Percentiles rank a stretch among this genome's conserved stretches.
These are phyloP conservation scores for Sycobia sp. DNA, from an alignment of 1,140 invertebrate species.

Conservation along the genomic window DNA sequence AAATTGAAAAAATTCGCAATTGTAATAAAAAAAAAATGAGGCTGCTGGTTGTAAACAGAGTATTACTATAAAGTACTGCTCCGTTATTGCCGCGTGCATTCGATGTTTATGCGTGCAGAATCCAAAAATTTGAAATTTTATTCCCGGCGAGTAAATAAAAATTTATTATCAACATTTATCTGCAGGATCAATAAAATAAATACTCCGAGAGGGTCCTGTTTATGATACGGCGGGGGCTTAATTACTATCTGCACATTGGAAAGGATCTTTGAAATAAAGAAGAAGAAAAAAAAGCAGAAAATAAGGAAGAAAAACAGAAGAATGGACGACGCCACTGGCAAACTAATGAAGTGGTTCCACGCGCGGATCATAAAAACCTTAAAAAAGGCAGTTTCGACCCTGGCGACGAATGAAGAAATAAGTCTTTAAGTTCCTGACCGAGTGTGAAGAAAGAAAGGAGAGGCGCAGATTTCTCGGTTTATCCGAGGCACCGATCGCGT, in stretches of 20 bases:
- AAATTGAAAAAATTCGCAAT: no score
- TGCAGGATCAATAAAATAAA: conserved; percentile 35
- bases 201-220: conserved; percentile 4
- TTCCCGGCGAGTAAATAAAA: conserved; percentile 26
- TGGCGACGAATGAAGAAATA: conserved; percentile 41
- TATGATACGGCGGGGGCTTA: conserved; percentile 25
- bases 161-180: conserved; percentile 33
- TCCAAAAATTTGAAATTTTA: conserved; percentile 20
- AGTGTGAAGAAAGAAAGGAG: conserved; percentile 30
- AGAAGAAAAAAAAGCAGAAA: no score
- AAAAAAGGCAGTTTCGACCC: conserved; percentile 31
- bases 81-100: no score
- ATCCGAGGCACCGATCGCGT: conserved; percentile 57
- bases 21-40: no score
- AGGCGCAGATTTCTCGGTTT: conserved; percentile 43
- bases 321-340: conserved; percentile 4
- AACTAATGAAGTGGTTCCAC: conserved; percentile 41
- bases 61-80: no score
- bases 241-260: conserved; percentile 31
- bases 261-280: conserved; percentile 3
- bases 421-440: conserved; percentile 26
- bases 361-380: conserved; percentile 39
- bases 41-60: no score
- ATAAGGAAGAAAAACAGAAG: no score
- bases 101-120: no score